Evolutionary conservation across 2,888 invertebrate genomes (phyloP).

Genomic region (Amiota minor): DNA sequence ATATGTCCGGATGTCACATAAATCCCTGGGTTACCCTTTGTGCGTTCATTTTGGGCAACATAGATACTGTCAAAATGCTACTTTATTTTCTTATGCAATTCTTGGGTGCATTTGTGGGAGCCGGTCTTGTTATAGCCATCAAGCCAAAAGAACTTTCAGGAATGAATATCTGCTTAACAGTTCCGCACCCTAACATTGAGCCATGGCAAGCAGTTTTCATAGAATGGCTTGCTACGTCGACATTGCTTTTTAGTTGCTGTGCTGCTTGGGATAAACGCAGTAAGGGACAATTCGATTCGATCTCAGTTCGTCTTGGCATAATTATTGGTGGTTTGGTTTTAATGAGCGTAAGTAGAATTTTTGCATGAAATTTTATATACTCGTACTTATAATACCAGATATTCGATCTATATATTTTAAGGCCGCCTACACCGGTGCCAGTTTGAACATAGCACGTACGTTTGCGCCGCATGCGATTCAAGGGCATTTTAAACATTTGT

Average conservation of each 20-base stretch:
- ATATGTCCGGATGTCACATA: slow-evolving; percentile 45
- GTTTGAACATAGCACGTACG: slow-evolving; percentile 43
- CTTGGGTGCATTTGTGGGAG: slow-evolving; percentile 34
- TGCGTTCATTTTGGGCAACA: slow-evolving; percentile 37
- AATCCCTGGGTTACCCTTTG: slow-evolving; percentile 43
- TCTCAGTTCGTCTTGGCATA: slow-evolving; percentile 41
- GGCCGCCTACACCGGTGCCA: slow-evolving; percentile 22
- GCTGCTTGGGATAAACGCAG: slow-evolving; percentile 44
- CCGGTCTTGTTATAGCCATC: background rate
- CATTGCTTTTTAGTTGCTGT: slow-evolving; percentile 39
- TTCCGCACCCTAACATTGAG: background rate
- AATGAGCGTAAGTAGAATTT: slow-evolving; percentile 32
- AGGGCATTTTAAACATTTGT: slow-evolving; percentile 8
- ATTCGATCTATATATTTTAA: slow-evolving; percentile 3
- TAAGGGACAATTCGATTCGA: slow-evolving; percentile 25
- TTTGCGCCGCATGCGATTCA: slow-evolving; percentile 19
- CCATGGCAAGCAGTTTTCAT: slow-evolving; percentile 27
- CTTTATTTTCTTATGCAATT: slow-evolving; percentile 41
- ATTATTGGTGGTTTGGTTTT: slow-evolving; percentile 18
- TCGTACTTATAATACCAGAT: background rate
- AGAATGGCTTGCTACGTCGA: slow-evolving; percentile 23
- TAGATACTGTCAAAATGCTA: slow-evolving; percentile 43
- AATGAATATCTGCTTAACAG: slow-evolving; percentile 17
- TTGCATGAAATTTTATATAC: background rate
- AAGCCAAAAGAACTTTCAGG: background rate